These are phyloP conservation scores for Nannobrachium achirus DNA, from an alignment of 2,113 vertebrate species.

Conservation along the genomic window DNA sequence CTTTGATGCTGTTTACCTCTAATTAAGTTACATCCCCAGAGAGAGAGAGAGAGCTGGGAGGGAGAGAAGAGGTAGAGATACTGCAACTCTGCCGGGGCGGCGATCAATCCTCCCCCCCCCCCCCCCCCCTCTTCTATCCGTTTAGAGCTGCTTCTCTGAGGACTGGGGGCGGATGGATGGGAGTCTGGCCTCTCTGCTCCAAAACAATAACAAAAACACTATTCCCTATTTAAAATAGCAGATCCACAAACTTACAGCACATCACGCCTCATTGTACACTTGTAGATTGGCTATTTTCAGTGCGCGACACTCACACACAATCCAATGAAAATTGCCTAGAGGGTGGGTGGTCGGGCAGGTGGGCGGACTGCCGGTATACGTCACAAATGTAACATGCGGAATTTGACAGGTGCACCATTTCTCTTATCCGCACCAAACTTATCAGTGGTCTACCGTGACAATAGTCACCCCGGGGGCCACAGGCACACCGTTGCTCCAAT, in stretches of 20 bases:
- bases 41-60: conserved; percentile 51
- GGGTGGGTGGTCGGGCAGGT: too few relatives aligned
- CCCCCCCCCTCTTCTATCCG: conserved; percentile 44
- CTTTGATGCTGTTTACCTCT: conserved; percentile 83
- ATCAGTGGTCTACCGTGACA: too few relatives aligned
- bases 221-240: conserved; percentile 31
- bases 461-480: too few relatives aligned
- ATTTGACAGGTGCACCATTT: too few relatives aligned
- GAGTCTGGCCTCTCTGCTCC: conserved; percentile 60
- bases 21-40: conserved; percentile 78
- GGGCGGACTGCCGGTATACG: too few relatives aligned
- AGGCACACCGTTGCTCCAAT: too few relatives aligned
- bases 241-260: conserved; percentile 6
- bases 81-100: conserved; percentile 58
- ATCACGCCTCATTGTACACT: too few relatives aligned
- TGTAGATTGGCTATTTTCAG: too few relatives aligned
- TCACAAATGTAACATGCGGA: too few relatives aligned
- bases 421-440: too few relatives aligned
- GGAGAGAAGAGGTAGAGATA: conserved; percentile 57
- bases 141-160: conserved; percentile 34
- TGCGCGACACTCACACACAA: too few relatives aligned
- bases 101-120: conserved; percentile 65
- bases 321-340: too few relatives aligned
- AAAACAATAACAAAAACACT: conserved; percentile 72
- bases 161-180: conserved; percentile 51